Percentiles rank a stretch among this genome's conserved stretches.
These are phyloP conservation scores for Muntiacus muntjak DNA, from an alignment of 2,113 vertebrate species.

Conservation along the genomic window DNA sequence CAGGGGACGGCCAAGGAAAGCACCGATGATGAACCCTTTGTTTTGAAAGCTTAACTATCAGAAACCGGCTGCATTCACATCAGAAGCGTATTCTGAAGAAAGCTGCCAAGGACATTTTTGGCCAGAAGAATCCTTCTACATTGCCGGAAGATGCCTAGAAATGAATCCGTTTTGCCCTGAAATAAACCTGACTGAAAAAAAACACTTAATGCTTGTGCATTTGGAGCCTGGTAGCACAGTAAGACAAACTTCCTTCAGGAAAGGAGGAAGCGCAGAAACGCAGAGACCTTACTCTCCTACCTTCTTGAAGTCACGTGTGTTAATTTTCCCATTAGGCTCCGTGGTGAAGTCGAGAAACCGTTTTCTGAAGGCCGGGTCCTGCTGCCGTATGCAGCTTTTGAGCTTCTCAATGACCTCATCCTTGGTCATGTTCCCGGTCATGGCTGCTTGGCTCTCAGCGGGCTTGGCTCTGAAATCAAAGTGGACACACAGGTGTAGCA, in stretches of 20 bases:
- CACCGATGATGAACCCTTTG: rapidly evolving
- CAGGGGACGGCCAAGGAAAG: rapidly evolving
- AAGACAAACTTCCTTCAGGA: too few species aligned
- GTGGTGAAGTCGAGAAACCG: conserved; percentile 66
- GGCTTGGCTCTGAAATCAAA: conserved; percentile 70
- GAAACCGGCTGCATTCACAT: not conserved
- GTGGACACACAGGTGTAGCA: rapidly evolving
- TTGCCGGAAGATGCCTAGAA: not conserved
- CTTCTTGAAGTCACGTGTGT: conserved; percentile 70
- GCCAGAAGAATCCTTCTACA: not conserved
- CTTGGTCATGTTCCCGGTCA: conserved; percentile 49
- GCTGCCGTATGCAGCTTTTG: conserved; percentile 54
- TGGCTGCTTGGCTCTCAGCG: conserved; percentile 25
- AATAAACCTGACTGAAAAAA: too few species aligned
- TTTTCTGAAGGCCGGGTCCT: conserved; percentile 62
- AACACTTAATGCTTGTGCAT: rapidly evolving
- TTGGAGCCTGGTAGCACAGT: rapidly evolving
- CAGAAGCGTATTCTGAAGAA: not conserved
- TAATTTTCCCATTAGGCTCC: conserved; percentile 55
- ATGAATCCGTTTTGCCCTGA: not conserved
- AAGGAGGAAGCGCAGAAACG: too few species aligned
- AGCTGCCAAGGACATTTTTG: not conserved
- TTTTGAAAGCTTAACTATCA: not conserved
- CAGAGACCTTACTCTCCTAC: conserved; percentile 41
- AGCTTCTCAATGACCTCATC: conserved; percentile 73